Evolutionary conservation across 2,888 invertebrate species (phyloP).

Genomic region (Vanessa cardui): DNA sequence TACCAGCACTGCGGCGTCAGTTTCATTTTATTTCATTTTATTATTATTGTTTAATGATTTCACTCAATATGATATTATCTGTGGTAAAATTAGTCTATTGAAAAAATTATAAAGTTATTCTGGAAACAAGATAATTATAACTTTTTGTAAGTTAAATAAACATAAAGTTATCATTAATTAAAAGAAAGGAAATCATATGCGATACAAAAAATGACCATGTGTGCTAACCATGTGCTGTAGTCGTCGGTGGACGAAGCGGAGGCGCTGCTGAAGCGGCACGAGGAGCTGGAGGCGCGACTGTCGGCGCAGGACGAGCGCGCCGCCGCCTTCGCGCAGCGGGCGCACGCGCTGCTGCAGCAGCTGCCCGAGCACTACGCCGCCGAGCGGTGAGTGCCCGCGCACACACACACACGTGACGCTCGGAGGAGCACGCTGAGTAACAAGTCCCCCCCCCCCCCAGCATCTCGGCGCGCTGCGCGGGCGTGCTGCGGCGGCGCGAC

Average conservation of each 20-base stretch:
- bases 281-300: slow-evolving; percentile 95
- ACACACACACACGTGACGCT: too few species aligned
- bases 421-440: too few species aligned
- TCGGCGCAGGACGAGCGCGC: slow-evolving; percentile 96
- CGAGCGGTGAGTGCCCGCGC: slow-evolving; percentile 84
- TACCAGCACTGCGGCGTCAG: slow-evolving; percentile 92
- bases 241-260: slow-evolving; percentile 95
- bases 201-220: too few species aligned
- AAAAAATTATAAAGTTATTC: too few species aligned
- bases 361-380: slow-evolving; percentile 90
- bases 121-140: too few species aligned
- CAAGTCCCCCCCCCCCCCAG: slow-evolving; percentile 59
- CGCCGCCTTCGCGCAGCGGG: slow-evolving; percentile 91
- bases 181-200: too few species aligned
- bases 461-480: slow-evolving; percentile 87
- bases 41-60: too few species aligned
- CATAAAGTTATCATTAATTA: too few species aligned
- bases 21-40: neutral
- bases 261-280: slow-evolving; percentile 94
- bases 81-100: too few species aligned
- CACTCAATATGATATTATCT: too few species aligned
- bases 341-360: slow-evolving; percentile 91
- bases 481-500: slow-evolving; percentile 89
- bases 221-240: slow-evolving; percentile 60
- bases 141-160: too few species aligned